Conservation (phyloP, 2,797 vertebrate species). For the Petrocephalus schoutedeni region DNA sequence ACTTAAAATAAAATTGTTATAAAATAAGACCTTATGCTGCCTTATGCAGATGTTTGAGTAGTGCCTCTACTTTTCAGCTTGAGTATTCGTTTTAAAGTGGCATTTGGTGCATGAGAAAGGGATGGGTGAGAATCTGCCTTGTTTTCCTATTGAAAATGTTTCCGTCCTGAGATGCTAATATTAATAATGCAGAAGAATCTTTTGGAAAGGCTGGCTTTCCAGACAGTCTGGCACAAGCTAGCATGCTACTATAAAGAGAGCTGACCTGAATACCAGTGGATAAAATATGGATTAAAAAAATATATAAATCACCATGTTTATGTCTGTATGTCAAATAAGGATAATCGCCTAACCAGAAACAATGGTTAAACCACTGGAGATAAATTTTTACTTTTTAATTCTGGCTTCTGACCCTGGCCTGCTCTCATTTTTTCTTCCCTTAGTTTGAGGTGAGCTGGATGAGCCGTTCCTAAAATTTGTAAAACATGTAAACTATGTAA, state of each 20-base stretch:
- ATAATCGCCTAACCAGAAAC: too few relatives aligned
- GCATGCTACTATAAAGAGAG: not conserved
- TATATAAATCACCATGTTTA: not conserved
- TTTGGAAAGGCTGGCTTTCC: slow-evolving; percentile 10
- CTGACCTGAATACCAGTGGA: slow-evolving; percentile 18
- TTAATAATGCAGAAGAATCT: slow-evolving; percentile 23
- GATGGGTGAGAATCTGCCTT: not conserved
- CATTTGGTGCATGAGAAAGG: not conserved
- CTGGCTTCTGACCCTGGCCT: not conserved
- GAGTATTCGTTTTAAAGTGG: not conserved
- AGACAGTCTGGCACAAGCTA: slow-evolving; percentile 2
- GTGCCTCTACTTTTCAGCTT: not conserved
- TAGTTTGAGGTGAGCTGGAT: not conserved
- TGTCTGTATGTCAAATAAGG: not conserved
- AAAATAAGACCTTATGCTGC: not conserved
- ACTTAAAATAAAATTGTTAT: too few relatives aligned
- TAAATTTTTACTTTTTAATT: not conserved
- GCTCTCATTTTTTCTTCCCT: not conserved
- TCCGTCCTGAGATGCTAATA: not conserved
- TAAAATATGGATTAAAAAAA: not conserved
- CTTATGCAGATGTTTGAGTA: not conserved
- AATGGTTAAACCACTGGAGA: not conserved
- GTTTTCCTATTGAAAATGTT: slow-evolving; percentile 14
- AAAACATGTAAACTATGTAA: not conserved
- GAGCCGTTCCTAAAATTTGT: not conserved